Percentiles rank a stretch among this genome's conserved stretches.
These are phyloP conservation scores for Forbesichthys papilliferus DNA, from an alignment of 2,113 vertebrate species.

Conservation along the genomic window DNA sequence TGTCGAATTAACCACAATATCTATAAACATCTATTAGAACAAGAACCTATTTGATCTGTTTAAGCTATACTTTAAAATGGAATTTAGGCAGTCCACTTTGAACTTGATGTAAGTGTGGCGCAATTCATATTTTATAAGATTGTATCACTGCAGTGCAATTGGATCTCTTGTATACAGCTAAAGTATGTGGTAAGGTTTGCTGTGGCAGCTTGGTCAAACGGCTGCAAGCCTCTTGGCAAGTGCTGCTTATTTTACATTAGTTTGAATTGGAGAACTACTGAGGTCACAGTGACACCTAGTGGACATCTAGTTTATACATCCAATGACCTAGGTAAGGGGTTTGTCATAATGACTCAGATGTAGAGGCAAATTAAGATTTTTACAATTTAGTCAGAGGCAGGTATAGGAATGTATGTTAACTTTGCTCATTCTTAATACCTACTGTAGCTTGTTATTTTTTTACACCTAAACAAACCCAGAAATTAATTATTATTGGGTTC, in stretches of 20 bases:
- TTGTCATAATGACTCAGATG: too few relatives aligned
- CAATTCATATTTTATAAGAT: too few relatives aligned
- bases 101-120: slow-evolving; percentile 16
- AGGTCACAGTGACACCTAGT: slow-evolving; percentile 41
- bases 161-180: slow-evolving; percentile 17
- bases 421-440: too few relatives aligned
- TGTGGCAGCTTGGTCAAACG: slow-evolving; percentile 34
- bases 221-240: slow-evolving; percentile 31
- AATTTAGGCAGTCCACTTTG: slow-evolving; percentile 23
- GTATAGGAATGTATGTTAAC: too few relatives aligned
- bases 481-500: too few relatives aligned
- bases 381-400: too few relatives aligned
- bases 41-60: slow-evolving; percentile 14
- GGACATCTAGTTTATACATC: not conserved
- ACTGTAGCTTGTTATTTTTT: too few relatives aligned
- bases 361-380: too few relatives aligned
- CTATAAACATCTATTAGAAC: slow-evolving; percentile 31
- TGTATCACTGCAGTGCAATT: not conserved
- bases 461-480: too few relatives aligned
- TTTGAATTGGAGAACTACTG: slow-evolving; percentile 60
- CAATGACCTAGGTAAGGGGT: slow-evolving; percentile 2
- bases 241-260: slow-evolving; percentile 57
- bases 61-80: slow-evolving; percentile 7
- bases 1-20: slow-evolving; percentile 46
- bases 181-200: slow-evolving; percentile 13